Conservation (phyloP, 2,113 vertebrate genomes). For the Pelvicachromis taeniatus region DNA sequence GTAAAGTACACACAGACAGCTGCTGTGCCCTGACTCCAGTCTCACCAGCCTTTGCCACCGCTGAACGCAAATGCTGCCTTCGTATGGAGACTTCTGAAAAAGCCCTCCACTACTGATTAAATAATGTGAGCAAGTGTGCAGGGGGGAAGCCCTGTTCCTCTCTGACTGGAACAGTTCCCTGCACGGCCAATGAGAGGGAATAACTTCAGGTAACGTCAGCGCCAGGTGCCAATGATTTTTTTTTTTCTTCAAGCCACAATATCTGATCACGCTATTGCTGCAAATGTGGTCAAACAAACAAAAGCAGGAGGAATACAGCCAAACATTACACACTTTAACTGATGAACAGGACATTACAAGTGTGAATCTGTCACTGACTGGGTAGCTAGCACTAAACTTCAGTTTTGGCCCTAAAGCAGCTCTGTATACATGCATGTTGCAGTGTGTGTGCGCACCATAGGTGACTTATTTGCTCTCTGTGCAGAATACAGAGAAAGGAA, state of each 20-base stretch:
- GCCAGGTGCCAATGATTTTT: not conserved
- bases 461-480: conserved; percentile 11
- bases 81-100: conserved; percentile 1
- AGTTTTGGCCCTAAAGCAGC: conserved; percentile 1
- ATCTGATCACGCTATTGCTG: not conserved
- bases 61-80: conserved; percentile 14
- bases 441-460: not conserved
- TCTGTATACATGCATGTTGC: not conserved
- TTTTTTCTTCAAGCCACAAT: not conserved
- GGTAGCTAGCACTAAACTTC: not conserved
- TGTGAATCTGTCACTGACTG: not conserved
- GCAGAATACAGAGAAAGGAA: conserved; percentile 27
- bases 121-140: not conserved
- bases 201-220: not conserved
- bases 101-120: conserved; percentile 2
- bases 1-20: conserved; percentile 72
- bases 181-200: not conserved
- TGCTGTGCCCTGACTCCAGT: conserved; percentile 53
- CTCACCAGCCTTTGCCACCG: conserved; percentile 31
- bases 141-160: not conserved
- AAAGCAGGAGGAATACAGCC: not conserved
- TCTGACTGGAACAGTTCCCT: not conserved
- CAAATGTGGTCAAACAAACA: not conserved
- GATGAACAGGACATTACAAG: not conserved
- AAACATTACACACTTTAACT: not conserved